phyloP scores from a whole-genome alignment of 2,888 invertebrate species.

The Acrobeloides nanus region DNA sequence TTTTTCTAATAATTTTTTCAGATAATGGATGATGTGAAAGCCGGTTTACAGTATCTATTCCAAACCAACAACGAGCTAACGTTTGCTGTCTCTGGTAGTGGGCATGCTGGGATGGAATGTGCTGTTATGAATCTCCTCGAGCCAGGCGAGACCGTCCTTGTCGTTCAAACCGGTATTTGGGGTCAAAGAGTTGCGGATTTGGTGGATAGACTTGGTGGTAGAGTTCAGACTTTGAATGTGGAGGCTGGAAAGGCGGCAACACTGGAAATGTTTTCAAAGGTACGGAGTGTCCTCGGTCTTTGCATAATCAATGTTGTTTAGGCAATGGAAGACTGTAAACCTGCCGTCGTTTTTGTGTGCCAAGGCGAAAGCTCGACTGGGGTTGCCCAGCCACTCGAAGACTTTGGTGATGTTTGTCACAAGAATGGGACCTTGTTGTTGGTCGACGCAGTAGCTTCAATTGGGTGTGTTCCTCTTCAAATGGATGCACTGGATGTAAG shows the following conservation, averaged over 20 bases:
- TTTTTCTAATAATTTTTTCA: conserved; percentile 54
- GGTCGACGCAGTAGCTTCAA: conserved; percentile 71
- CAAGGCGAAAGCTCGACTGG: conserved; percentile 85
- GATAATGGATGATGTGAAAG: conserved; percentile 75
- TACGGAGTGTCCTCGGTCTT: too few relatives aligned
- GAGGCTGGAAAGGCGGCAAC: conserved; percentile 38
- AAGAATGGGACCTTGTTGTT: conserved; percentile 62
- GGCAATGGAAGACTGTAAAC: conserved; percentile 54
- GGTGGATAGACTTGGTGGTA: conserved; percentile 65
- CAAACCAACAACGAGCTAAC: conserved; percentile 76
- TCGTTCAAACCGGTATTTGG: conserved; percentile 75
- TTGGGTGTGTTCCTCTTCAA: conserved; percentile 67
- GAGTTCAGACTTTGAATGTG: conserved; percentile 32
- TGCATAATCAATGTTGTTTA: too few relatives aligned
- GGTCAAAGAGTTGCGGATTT: conserved; percentile 72
- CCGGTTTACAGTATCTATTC: conserved; percentile 74
- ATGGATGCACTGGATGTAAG: conserved; percentile 64
- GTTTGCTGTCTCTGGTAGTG: conserved; percentile 65
- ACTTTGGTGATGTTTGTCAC: conserved; percentile 72
- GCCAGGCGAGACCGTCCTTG: conserved; percentile 57
- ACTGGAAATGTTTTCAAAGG: conserved; percentile 30
- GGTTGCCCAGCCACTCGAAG: conserved; percentile 70
- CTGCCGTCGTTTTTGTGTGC: conserved; percentile 70
- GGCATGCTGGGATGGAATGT: conserved; percentile 67
- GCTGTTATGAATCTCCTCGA: conserved; percentile 70